Conservation (phyloP, 2,797 vertebrate species). For the Salmo trutta region DNA sequence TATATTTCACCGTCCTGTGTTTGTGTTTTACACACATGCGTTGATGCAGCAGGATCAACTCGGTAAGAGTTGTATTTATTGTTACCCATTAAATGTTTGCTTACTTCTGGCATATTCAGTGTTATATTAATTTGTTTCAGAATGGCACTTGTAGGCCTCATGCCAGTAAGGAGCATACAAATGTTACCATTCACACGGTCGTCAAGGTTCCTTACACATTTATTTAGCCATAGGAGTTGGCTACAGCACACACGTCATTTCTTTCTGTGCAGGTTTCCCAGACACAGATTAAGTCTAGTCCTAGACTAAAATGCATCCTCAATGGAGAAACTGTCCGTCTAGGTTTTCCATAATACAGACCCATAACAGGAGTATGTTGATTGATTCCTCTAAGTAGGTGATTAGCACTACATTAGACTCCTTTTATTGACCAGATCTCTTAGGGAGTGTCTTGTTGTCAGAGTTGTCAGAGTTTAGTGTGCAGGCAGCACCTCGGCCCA, state of each 20-base stretch:
- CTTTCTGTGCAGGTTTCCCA: not conserved
- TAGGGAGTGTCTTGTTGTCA: not conserved
- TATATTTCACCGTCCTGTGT: constrained; percentile 27
- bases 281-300: not conserved
- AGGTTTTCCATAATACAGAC: not conserved
- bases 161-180: constrained; percentile 35
- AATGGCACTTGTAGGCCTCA: not conserved
- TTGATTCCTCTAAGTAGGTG: constrained; percentile 4
- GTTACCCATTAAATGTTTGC: constrained; percentile 21
- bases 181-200: constrained; percentile 9
- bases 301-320: not conserved
- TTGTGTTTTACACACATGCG: constrained; percentile 18
- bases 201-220: constrained; percentile 19
- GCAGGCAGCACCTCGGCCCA: no score
- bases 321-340: not conserved
- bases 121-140: not conserved
- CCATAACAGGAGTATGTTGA: not conserved
- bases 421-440: not conserved
- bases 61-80: not conserved
- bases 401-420: constrained; percentile 1
- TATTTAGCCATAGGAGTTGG: not conserved
- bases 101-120: constrained; percentile 4
- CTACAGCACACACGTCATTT: not conserved
- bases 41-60: not conserved
- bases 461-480: not conserved